phyloP scores from a whole-genome alignment of 1,140 invertebrate genomes.

The Agraylea sexmaculata region DNA sequence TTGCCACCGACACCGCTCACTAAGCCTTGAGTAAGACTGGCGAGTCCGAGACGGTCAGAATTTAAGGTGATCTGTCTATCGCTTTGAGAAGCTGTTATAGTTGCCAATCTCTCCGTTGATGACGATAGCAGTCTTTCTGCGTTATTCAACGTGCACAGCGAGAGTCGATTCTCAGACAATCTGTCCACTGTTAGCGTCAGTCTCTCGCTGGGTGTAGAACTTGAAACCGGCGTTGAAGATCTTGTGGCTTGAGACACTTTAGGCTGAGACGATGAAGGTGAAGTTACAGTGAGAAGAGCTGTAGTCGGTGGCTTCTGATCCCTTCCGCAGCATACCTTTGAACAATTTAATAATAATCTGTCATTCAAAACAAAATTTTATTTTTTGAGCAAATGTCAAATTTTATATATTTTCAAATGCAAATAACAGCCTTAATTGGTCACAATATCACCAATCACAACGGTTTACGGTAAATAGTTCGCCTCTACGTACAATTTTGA shows the following conservation, averaged over 20 bases:
- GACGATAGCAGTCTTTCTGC: conserved; percentile 27
- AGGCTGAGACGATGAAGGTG: conserved; percentile 24
- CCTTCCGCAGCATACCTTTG: conserved; percentile 35
- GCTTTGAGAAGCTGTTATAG: conserved; percentile 20
- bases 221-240: conserved; percentile 20
- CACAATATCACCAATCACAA: no score
- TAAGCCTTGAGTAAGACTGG: conserved; percentile 35
- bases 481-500: no score
- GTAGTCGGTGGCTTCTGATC: conserved; percentile 36
- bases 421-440: no score
- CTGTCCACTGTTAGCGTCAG: conserved; percentile 24
- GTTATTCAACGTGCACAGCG: conserved; percentile 28
- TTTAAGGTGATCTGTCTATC: conserved; percentile 23
- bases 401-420: no score
- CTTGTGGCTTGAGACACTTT: conserved; percentile 15
- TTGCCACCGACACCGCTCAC: conserved; percentile 44
- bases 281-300: conserved; percentile 26
- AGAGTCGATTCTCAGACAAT: conserved; percentile 26
- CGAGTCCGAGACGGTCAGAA: conserved; percentile 20
- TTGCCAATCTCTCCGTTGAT: conserved; percentile 20
- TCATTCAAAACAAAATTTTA: no score
- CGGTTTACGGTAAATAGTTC: no score
- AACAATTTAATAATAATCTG: no score
- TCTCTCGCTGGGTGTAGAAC: conserved; percentile 21
- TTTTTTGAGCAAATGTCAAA: no score